These are phyloP conservation scores for Mormoops blainvillei DNA, from an alignment of 2,113 vertebrate species.

Conservation along the genomic window DNA sequence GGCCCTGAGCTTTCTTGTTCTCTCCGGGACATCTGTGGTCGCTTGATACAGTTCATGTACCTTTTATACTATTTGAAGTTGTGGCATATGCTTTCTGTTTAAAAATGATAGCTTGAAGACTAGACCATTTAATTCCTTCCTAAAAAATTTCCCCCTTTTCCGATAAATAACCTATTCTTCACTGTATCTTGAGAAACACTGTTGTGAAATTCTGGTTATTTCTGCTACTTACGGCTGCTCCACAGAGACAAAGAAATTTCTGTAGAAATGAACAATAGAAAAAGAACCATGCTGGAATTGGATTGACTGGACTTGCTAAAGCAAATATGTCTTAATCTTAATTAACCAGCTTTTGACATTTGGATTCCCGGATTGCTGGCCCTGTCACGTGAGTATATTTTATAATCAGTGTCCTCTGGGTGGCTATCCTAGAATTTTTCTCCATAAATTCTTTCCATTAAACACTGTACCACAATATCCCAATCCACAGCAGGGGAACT, in stretches of 20 bases:
- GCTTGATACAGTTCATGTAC: background rate
- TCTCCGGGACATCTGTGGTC: background rate
- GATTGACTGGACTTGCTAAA: conserved; percentile 55
- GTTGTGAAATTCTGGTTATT: conserved; percentile 48
- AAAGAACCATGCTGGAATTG: background rate
- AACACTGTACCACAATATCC: background rate
- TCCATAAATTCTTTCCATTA: conserved; percentile 47
- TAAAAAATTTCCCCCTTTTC: conserved; percentile 26
- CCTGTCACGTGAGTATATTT: conserved; percentile 8
- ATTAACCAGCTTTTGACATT: conserved; percentile 63
- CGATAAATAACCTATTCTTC: conserved; percentile 43
- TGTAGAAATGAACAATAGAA: conserved; percentile 30
- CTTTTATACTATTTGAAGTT: background rate
- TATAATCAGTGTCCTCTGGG: conserved; percentile 54
- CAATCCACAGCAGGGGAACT: conserved; percentile 40
- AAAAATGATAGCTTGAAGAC: background rate
- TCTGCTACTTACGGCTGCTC: background rate
- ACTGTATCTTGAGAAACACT: background rate
- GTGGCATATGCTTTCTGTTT: background rate
- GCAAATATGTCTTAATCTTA: conserved; percentile 65
- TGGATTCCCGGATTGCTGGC: background rate
- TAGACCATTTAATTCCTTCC: background rate
- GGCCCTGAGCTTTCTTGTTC: background rate
- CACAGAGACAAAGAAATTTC: conserved; percentile 40
- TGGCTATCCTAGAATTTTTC: conserved; percentile 38